Evolutionary conservation across 2,113 vertebrate species (phyloP).

Genomic region (Pelusios castaneus): DNA sequence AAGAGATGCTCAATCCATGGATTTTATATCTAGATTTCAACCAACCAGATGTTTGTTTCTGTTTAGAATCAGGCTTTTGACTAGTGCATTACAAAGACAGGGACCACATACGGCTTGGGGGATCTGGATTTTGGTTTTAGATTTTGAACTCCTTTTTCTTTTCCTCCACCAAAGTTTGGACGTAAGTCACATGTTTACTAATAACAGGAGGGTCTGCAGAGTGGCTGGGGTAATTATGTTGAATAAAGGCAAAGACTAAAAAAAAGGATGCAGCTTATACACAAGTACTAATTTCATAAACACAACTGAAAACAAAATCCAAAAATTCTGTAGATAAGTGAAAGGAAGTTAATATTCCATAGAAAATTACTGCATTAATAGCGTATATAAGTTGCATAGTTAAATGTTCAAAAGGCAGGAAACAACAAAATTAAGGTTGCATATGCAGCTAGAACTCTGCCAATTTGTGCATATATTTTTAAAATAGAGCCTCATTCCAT

Average conservation of each 20-base stretch:
- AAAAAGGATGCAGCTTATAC: not conserved
- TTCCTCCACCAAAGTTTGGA: not conserved
- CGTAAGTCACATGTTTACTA: not conserved
- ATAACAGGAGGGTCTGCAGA: constrained; percentile 8
- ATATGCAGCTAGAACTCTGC: not conserved
- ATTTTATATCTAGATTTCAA: not conserved
- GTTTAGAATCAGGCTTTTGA: not conserved
- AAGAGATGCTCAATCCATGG: not conserved
- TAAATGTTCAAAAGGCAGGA: not conserved
- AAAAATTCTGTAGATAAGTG: not conserved
- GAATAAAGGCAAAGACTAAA: not conserved
- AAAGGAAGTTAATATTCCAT: not conserved
- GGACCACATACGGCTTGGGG: constrained; percentile 25
- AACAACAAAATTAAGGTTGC: not conserved
- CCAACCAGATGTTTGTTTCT: not conserved
- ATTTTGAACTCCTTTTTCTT: constrained; percentile 43
- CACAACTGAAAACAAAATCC: not conserved
- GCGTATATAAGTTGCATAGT: not conserved
- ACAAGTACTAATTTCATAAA: not conserved
- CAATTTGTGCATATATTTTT: not conserved
- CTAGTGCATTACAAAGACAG: not conserved
- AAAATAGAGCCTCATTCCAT: not conserved
- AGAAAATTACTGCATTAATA: not conserved
- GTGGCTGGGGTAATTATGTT: not conserved
- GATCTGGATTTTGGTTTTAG: not conserved